Evolutionary conservation across 2,888 invertebrate genomes (phyloP).

Genomic region (Elegia similella): DNA sequence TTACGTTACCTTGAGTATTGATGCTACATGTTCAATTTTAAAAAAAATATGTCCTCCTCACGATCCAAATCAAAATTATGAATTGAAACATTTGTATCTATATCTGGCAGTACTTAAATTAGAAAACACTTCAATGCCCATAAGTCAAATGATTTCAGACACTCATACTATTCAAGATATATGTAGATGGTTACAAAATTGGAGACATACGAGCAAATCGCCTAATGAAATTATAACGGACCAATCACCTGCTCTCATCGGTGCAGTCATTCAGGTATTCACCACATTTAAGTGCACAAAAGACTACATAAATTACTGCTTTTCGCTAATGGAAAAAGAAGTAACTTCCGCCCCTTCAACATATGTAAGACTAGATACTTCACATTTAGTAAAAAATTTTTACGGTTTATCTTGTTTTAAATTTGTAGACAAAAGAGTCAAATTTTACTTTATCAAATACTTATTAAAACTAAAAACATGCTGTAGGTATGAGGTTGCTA

Average conservation of each 20-base stretch:
- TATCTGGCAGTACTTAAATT: no score
- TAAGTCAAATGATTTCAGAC: neutral
- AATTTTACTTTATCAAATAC: neutral
- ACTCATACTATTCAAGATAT: slow-evolving; percentile 27
- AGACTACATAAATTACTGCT: neutral
- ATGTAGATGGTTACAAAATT: slow-evolving; percentile 20
- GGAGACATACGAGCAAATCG: neutral
- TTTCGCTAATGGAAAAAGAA: neutral
- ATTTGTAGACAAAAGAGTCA: neutral
- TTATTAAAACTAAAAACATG: neutral
- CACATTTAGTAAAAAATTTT: neutral
- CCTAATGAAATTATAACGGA: neutral
- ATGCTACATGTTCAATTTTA: no score
- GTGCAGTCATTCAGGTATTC: neutral
- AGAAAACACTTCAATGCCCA: no score
- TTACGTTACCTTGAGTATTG: no score
- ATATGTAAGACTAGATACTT: neutral
- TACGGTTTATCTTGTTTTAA: neutral
- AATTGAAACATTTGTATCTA: no score
- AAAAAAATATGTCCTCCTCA: no score
- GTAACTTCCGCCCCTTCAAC: neutral
- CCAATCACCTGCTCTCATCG: neutral
- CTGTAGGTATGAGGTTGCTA: neutral
- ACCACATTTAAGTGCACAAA: neutral
- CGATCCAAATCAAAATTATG: no score